phyloP scores from a whole-genome alignment of 2,113 vertebrate species.

The Pachyramphus minor region DNA sequence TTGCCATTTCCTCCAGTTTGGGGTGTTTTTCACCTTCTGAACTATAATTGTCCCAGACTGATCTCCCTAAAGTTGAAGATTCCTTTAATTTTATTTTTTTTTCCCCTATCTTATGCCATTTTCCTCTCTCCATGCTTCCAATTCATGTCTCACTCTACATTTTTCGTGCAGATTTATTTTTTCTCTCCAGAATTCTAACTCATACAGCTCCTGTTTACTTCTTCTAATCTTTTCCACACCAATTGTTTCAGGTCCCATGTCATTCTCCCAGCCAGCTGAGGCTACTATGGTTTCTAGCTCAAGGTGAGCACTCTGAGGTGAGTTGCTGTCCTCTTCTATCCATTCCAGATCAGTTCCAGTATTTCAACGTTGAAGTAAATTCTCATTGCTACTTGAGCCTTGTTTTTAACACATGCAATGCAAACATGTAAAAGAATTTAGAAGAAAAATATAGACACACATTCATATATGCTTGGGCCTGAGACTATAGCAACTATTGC shows the following conservation, averaged over 20 bases:
- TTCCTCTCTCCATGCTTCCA: not conserved
- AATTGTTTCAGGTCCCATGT: not conserved
- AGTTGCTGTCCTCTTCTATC: not conserved
- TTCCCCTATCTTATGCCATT: not conserved
- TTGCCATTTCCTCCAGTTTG: not conserved
- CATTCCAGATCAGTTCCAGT: not conserved
- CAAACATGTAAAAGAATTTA: not conserved
- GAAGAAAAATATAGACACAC: not conserved
- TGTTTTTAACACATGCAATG: not conserved
- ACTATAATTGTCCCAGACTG: not conserved
- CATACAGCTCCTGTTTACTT: not conserved
- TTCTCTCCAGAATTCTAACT: not conserved
- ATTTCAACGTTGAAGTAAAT: not conserved
- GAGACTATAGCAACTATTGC: not conserved
- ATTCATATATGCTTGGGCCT: not conserved
- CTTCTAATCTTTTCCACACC: not conserved
- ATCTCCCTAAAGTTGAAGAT: not conserved
- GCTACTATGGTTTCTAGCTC: not conserved
- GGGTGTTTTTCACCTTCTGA: not conserved
- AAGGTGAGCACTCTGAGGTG: not conserved
- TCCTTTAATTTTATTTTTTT: not conserved
- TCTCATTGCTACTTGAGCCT: not conserved
- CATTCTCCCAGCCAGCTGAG: not conserved
- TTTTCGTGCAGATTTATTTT: not conserved
- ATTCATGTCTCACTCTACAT: not conserved